These are phyloP conservation scores for Pterostichus niger DNA, from an alignment of 2,888 invertebrate genomes.

Conservation along the genomic window DNA sequence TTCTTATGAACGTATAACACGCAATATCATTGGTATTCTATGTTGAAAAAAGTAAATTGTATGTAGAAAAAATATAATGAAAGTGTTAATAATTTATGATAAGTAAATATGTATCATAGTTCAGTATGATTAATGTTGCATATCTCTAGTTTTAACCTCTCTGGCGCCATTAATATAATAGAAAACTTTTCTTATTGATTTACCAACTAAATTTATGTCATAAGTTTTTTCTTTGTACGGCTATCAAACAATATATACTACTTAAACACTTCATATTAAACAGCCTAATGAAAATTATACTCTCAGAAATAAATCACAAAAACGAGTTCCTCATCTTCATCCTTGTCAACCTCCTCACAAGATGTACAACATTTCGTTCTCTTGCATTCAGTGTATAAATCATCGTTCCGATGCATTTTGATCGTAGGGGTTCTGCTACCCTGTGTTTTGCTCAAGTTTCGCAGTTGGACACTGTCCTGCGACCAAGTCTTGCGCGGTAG, in stretches of 20 bases:
- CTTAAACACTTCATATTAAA: slow-evolving; percentile 47
- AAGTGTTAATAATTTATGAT: not conserved
- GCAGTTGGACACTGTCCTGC: slow-evolving; percentile 25
- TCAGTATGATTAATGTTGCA: not conserved
- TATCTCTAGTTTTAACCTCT: slow-evolving; percentile 5
- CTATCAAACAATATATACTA: not conserved
- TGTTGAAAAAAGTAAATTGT: not conserved
- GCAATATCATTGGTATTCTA: too few relatives aligned
- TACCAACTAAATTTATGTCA: slow-evolving; percentile 15
- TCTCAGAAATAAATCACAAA: slow-evolving; percentile 22
- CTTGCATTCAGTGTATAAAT: slow-evolving; percentile 25
- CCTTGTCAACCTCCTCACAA: not conserved
- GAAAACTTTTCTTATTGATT: slow-evolving; percentile 45
- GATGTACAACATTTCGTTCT: slow-evolving; percentile 15
- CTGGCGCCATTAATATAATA: slow-evolving; percentile 28
- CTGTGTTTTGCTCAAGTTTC: slow-evolving; percentile 47
- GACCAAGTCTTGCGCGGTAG: slow-evolving; percentile 32
- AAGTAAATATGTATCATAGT: not conserved
- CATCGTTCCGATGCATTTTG: slow-evolving; percentile 32
- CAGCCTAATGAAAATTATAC: slow-evolving; percentile 36
- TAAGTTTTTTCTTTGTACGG: slow-evolving; percentile 38
- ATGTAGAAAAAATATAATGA: not conserved
- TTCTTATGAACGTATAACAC: too few relatives aligned
- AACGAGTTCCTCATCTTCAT: not conserved
- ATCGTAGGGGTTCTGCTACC: slow-evolving; percentile 39